Evolutionary conservation across 2,888 invertebrate genomes (phyloP).

Genomic region (Drosophila mimetica): DNA sequence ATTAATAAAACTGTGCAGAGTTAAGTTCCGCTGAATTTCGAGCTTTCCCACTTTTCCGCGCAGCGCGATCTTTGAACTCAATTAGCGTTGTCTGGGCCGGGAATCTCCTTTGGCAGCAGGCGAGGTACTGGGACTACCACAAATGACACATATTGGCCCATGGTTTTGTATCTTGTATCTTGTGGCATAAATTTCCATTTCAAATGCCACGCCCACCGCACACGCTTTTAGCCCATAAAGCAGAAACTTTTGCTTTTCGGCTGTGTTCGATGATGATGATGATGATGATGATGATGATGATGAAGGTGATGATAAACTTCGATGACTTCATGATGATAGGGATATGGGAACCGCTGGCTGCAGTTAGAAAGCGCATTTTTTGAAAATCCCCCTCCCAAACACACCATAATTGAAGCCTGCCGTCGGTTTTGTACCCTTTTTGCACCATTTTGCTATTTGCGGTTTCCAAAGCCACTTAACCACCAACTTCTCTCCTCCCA

Average conservation of each 20-base stretch:
- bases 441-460: constrained; percentile 63
- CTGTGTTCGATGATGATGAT: constrained; percentile 28
- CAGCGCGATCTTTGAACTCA: constrained; percentile 71
- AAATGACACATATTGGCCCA: constrained; percentile 68
- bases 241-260: constrained; percentile 60
- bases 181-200: constrained; percentile 66
- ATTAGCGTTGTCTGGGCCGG: constrained; percentile 56
- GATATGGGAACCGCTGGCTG: constrained; percentile 9
- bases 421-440: constrained; percentile 63
- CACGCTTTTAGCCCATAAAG: constrained; percentile 64
- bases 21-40: constrained; percentile 37
- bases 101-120: constrained; percentile 6
- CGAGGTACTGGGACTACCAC: constrained; percentile 17
- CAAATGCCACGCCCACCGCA: constrained; percentile 59
- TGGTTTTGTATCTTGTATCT: constrained; percentile 14
- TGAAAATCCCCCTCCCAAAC: constrained; percentile 3
- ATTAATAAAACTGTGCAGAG: constrained; percentile 60
- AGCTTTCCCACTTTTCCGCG: constrained; percentile 63
- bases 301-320: constrained; percentile 78
- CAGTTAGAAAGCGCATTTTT: constrained; percentile 65
- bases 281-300: constrained; percentile 58
- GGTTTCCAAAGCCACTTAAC: constrained; percentile 51
- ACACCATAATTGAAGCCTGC: constrained; percentile 35
- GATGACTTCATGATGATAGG: constrained; percentile 69
- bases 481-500: constrained; percentile 7